Evolutionary conservation across 2,797 vertebrate species (phyloP), one percentile per base, ranked within the genome.

Genomic region (Lagocephalus sceleratus): DNA sequence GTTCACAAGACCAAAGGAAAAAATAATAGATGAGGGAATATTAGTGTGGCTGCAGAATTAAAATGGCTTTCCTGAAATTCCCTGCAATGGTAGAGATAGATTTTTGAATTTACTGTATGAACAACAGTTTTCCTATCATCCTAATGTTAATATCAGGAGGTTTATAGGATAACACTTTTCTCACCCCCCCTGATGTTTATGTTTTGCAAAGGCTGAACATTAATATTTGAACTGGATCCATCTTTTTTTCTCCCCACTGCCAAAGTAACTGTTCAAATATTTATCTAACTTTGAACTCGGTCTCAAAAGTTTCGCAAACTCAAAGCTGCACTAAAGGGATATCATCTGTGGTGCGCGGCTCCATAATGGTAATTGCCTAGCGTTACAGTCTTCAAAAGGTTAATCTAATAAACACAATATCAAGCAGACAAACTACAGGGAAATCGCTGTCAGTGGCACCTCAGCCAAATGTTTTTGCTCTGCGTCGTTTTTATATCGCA

Each of bases 151-250:
- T 35, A 52, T 23, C 2, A 43, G 20, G 22, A 55, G 3, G 35
- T 50, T 63, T 17, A 5, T 35, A 8, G 20, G 25, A 57, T 59
- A 20, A 43, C 49, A 47, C 57, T 16, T 29, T 29, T 29, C 11
- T 51, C 61, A 1, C 11, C 5, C 60, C 72, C 38, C n/a, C n/a
- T n/a, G n/a, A 63, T 78, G 60, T 81, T 75, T 81, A 57, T 66
- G 48, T 71, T 78, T 75, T 65, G 21, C 38, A 77, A 81, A 77
- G 48, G 44, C 29, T 63, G 49, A 32, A 59, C 52, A 71, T 87
- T 57, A 86, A 87, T 87, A 84, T 81, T 83, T 85, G 10, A 77
- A 68, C 62, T 48, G 26, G 20, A 75, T 75, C 50, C 25, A 67
- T 80, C 69, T 68, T 69, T 65, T 62, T 54, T 57, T 71, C 9